Base-by-base conservation (phyloP, 2,797 vertebrate genomes). In the Tokudaia muenninki region DNA sequence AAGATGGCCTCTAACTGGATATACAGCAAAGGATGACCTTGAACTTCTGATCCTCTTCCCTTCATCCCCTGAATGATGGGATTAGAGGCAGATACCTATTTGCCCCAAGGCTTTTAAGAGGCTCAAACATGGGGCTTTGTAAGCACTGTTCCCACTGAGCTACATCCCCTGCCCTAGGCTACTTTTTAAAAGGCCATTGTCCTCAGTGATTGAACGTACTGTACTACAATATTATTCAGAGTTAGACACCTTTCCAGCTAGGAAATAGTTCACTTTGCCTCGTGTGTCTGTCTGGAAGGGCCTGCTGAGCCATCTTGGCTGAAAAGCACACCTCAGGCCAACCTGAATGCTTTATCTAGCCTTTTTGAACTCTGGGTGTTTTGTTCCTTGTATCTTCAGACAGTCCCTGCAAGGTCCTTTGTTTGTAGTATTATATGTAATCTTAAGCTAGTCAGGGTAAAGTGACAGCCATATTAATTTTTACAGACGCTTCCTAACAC, bases 171-270 rank as follows among this genome's bases (percentile, higher is more conserved):
- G 65, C 65, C 47, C 44, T 67, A 50, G 34, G 5, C 29, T 92
- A 12, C 67, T n/a, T 77, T 59, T 94, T 72, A 50, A 93, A 96
- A 90, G 87, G 83, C 26, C 57, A 82, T 21, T 84, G 21, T 50
- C 3, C 63, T 80, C 50, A 13, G 47, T 59, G 41, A 75, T 88
- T 80, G 34, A 89, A 75, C 31, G n/a, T 57, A 70, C 17, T 86
- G n/a, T 57, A 70, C 17, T 86, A 89, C 11, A 92, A 21, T 59
- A 26, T 88, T 75, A 94, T 92, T 95, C 34, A 86, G 94, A 93
- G 41, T 82, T 90, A 88, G 10, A 92, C 10, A 44, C 74, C n/a
- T 91, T 14, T 91, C 67, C 13, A 87, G 31, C 84, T 80, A 41
- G 67, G 21, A 95, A n/a, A 83, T 59, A 47, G 59, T 16, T 34